phyloP scores from a whole-genome alignment of 23 tunicate genomes.

The Phallusia fumigata region DNA sequence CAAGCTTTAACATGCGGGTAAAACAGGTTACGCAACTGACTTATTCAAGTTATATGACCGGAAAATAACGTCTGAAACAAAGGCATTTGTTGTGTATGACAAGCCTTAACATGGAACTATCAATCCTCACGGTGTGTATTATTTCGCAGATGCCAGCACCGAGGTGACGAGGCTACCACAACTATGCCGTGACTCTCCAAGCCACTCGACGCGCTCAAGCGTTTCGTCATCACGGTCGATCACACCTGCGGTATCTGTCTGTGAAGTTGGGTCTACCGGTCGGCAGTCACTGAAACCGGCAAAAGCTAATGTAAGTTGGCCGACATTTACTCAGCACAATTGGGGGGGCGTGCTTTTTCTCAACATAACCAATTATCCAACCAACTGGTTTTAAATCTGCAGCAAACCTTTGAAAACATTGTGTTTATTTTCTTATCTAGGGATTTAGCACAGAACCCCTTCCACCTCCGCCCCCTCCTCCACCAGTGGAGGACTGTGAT shows the following conservation, averaged over 20 bases:
- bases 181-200: slow-evolving; percentile 70
- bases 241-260: slow-evolving; percentile 70
- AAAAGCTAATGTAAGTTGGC: slow-evolving; percentile 27
- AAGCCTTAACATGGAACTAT: too few species aligned
- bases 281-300: not conserved
- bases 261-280: slow-evolving; percentile 31
- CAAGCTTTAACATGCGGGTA: too few species aligned
- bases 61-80: too few species aligned
- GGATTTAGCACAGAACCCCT: slow-evolving; percentile 18
- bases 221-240: slow-evolving; percentile 68
- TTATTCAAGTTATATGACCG: too few species aligned
- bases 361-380: not conserved
- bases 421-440: not conserved
- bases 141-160: slow-evolving; percentile 7
- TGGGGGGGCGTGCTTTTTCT: too few species aligned
- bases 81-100: too few species aligned
- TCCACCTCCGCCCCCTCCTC: slow-evolving; percentile 58
- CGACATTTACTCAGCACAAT: not conserved
- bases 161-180: slow-evolving; percentile 78
- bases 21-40: too few species aligned
- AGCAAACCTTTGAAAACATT: too few species aligned
- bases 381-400: not conserved
- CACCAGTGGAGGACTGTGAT: slow-evolving; percentile 22
- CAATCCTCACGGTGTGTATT: not conserved
- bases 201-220: slow-evolving; percentile 57